Evolutionary conservation across 2,888 invertebrate species (phyloP), one percentile per base, ranked within the genome.

Genomic region (Lysandra coridon): DNA sequence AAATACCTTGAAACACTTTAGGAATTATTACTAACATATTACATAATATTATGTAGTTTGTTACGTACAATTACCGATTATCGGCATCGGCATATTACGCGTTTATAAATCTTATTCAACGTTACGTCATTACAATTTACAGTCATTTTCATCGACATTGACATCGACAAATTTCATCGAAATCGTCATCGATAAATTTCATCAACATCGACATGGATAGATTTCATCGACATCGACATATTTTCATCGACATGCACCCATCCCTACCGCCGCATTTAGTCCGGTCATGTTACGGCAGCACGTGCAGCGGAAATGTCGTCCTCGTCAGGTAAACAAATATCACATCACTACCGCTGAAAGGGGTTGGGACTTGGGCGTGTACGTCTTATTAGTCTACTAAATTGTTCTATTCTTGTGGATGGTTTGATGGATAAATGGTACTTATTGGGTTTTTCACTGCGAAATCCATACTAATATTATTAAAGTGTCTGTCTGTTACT

Each of bases 271-370:
- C 37, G 78, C 83, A 83, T 81, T 80, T 81, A 83, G 82, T 80
- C 86, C 79, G 79, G 75, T 93, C 91, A 88, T 85, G 90, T 92
- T 92, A 89, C 85, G 81, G 80, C 53, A 81, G 88, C 93, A 92
- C 93, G 92, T 93, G 93, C 92, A 90, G 90, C 92, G 94, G 94
- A 94, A 92, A 90, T 91, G 93, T 93, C 92, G 62, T 76, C n/a
- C 92, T 93, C 92, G 69, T 76, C n/a, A 91, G 91, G 92, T 93
- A 94, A 94, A 94, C 93, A 94, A 92, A 92, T 88, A 91, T 89
- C 85, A 84, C 84, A 83, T 84, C 84, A 84, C 83, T 81, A 79
- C 62, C 62, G 78, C 69, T 80, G 78, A 78, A 81, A 81, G 81
- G 80, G 80, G 23, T 23, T 23, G 23, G 23, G 23, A 23, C 23